Evolutionary conservation across 1,140 invertebrate genomes (phyloP), one percentile per base, ranked within the genome.

Genomic region (Leptinotarsa defecta): DNA sequence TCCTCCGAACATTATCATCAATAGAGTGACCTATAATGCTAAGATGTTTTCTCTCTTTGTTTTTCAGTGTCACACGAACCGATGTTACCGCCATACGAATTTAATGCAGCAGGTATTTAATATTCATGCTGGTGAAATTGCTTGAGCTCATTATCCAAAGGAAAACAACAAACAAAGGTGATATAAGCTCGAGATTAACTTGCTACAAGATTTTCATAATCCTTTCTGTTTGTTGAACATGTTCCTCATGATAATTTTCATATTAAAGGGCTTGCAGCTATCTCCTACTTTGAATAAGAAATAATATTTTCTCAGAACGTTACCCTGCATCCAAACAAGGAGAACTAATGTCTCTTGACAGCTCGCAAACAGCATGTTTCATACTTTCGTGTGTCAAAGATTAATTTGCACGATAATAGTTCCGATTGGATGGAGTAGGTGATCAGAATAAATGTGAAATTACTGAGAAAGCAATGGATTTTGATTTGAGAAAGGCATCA

Each of bases 221-320:
- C 52, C 52, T 57, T 57, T 57, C 52, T 57, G 52, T 57, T 57
- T 57, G 52, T 57, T 57, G 52, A 57, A 57, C 52, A 57, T 57
- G 52, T 57, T 57, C 52, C 52, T 57, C 52, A 57, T 57, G 17
- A 57, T 57, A 15, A 57, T 57, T 57, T 57, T 57, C 52, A 57
- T 57, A 57, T 57, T 57, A 57, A 57, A 57, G 52, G 3, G 17
- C 52, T 17, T 57, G 15, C 15, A 57, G 52, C 52, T 57, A n/a
- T 57, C 52, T 57, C 52, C 52, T 57, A 57, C 52, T 57, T 19
- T 57, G 52, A 57, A 57, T 57, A 57, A 57, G 52, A 57, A 57
- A 57, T 57, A 57, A 57, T 19, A 57, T 19, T 57, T 57, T 15
- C 52, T 57, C 3, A 57, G 52, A 43, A 15, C n/a, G 6, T 57